phyloP scores from a whole-genome alignment of 2,113 vertebrate species.

The Amazona guildingii region DNA sequence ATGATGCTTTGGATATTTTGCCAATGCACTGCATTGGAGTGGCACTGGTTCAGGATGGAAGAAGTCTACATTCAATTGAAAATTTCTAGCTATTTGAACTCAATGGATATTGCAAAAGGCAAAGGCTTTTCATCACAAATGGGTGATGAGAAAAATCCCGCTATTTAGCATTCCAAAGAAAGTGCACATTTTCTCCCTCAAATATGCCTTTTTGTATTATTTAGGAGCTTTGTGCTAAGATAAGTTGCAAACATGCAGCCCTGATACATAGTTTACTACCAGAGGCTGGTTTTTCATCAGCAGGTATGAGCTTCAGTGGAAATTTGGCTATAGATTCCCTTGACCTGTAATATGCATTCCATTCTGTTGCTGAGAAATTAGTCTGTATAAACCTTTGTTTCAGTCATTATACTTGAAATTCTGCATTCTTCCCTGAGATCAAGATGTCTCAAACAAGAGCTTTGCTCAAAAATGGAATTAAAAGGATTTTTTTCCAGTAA shows the following conservation, averaged over 20 bases:
- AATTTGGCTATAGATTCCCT: neutral
- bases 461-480: neutral
- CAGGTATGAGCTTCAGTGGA: neutral
- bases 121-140: neutral
- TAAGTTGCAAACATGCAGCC: neutral
- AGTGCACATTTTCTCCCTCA: neutral
- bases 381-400: neutral
- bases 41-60: neutral
- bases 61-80: neutral
- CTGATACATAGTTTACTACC: neutral
- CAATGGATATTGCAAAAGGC: neutral
- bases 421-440: neutral
- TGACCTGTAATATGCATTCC: neutral
- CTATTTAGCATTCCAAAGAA: neutral
- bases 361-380: neutral
- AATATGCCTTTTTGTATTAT: neutral
- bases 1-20: neutral
- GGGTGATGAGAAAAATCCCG: neutral
- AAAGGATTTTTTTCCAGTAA: neutral
- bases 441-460: neutral
- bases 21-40: too few relatives aligned
- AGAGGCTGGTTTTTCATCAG: neutral
- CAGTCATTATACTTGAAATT: neutral
- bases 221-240: neutral
- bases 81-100: neutral